Percentiles rank a stretch among this genome's conserved stretches.
phyloP scores from a whole-genome alignment of 2,113 vertebrate genomes.

The Danionella cerebrum region DNA sequence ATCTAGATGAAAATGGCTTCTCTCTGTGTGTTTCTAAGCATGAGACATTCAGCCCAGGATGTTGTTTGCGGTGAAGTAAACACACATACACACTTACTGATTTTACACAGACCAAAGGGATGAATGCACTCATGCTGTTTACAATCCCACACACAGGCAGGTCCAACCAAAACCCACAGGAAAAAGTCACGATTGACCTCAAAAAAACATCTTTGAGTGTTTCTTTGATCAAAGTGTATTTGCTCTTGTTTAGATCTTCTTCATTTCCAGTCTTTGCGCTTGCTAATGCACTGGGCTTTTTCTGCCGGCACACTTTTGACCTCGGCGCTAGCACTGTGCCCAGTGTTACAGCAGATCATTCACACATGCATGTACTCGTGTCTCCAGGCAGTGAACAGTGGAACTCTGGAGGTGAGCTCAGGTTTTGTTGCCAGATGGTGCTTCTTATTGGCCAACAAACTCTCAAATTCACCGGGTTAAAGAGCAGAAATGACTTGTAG shows the following conservation, averaged over 20 bases:
- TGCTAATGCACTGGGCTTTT: neutral
- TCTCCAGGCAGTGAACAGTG: constrained; percentile 11
- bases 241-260: neutral
- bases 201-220: constrained; percentile 16
- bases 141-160: constrained; percentile 4
- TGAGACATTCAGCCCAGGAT: neutral
- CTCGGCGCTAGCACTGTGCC: neutral
- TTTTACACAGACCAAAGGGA: constrained; percentile 1
- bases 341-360: constrained; percentile 9
- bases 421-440: constrained; percentile 27
- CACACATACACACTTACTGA: neutral
- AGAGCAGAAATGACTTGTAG: neutral
- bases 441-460: constrained; percentile 17
- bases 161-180: neutral
- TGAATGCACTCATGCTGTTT: constrained; percentile 22
- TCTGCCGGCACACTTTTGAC: constrained; percentile 3
- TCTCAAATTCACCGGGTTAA: constrained; percentile 9
- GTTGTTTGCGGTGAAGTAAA: constrained; percentile 14
- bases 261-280: constrained; percentile 4
- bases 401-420: constrained; percentile 16
- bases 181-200: constrained; percentile 1
- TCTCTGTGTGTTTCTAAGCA: neutral
- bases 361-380: neutral
- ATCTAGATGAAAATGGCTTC: too few relatives aligned
- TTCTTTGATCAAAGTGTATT: constrained; percentile 8